phyloP scores from a whole-genome alignment of 2,797 vertebrate genomes.

The Prionace glauca region DNA sequence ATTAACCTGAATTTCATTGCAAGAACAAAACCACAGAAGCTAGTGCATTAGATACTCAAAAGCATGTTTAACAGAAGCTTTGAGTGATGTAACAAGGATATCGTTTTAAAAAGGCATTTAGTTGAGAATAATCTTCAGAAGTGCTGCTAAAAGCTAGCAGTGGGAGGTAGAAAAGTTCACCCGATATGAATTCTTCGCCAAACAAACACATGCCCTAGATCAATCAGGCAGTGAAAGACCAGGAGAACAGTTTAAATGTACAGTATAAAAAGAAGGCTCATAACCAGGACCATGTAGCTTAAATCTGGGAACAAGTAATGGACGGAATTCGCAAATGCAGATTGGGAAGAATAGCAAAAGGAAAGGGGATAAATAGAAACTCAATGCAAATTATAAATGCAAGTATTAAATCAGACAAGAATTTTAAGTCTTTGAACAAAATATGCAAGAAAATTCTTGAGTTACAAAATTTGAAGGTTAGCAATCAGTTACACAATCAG shows the following conservation, averaged over 20 bases:
- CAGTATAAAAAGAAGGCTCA: neutral
- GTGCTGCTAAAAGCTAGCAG: neutral
- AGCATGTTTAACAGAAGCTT: neutral
- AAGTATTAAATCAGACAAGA: neutral
- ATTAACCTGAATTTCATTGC: neutral
- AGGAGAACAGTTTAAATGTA: neutral
- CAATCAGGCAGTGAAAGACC: neutral
- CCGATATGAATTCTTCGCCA: neutral
- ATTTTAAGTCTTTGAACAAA: neutral
- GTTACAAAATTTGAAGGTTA: neutral
- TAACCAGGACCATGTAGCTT: neutral
- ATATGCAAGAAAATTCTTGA: neutral
- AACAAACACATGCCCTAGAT: neutral
- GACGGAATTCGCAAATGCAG: neutral
- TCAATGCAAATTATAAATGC: neutral
- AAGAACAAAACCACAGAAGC: slow-evolving; percentile 11
- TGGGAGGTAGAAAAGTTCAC: neutral
- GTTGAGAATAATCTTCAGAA: neutral
- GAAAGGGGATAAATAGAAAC: neutral
- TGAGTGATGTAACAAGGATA: neutral
- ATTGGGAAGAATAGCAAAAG: neutral
- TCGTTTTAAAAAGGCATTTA: neutral
- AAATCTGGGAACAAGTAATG: neutral
- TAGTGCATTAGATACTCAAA: neutral
- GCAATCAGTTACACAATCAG: neutral